Conservation (phyloP, 2,888 invertebrate genomes). For the Dryobotodes eremita region DNA sequence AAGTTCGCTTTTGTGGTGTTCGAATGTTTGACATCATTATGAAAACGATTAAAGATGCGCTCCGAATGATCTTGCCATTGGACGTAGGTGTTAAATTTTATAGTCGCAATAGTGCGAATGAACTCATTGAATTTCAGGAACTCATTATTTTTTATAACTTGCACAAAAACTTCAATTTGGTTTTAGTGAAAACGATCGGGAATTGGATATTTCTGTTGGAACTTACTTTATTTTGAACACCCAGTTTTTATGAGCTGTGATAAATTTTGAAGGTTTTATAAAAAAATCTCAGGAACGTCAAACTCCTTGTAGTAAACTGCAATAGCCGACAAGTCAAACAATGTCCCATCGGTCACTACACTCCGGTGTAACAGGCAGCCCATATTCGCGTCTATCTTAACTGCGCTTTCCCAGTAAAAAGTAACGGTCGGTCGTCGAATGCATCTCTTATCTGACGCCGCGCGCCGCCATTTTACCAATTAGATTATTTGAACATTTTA, state of each 20-base stretch:
- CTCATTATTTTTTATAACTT: slow-evolving; percentile 21
- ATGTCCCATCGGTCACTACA: background rate
- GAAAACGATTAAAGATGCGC: background rate
- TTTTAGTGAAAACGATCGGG: slow-evolving; percentile 1
- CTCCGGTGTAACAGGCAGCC: slow-evolving; percentile 34
- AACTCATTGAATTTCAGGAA: background rate
- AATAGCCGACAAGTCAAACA: background rate
- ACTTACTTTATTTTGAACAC: background rate
- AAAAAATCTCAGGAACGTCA: background rate
- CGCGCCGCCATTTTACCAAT: slow-evolving; percentile 59
- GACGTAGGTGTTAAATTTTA: background rate
- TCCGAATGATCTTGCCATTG: background rate
- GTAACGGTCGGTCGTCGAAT: slow-evolving; percentile 55
- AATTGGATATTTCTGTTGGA: background rate
- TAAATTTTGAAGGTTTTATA: background rate
- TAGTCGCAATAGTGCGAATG: background rate
- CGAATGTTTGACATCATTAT: background rate
- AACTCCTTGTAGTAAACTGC: background rate
- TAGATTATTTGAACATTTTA: slow-evolving; percentile 68
- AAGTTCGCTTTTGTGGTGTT: background rate
- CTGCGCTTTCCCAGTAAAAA: slow-evolving; percentile 68
- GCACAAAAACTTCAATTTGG: background rate
- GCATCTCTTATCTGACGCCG: slow-evolving; percentile 63
- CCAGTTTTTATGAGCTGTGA: background rate
- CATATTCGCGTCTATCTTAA: slow-evolving; percentile 62